These are phyloP conservation scores for Xyrauchen texanus DNA, from an alignment of 2,113 vertebrate genomes.

Conservation along the genomic window DNA sequence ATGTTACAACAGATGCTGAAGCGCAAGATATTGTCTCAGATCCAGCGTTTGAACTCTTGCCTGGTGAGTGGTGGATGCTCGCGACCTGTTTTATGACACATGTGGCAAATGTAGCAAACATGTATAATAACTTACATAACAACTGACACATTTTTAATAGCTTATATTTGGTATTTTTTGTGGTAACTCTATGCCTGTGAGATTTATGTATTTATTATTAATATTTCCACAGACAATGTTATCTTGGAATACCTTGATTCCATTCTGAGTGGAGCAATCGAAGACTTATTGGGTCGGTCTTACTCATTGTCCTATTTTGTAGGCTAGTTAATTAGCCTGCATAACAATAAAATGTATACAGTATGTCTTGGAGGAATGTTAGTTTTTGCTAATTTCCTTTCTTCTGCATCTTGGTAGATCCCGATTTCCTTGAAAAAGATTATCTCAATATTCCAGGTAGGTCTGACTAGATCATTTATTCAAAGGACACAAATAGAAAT, in stretches of 20 bases:
- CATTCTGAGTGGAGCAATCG: constrained; percentile 5
- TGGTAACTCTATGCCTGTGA: not conserved
- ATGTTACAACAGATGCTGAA: constrained; percentile 9
- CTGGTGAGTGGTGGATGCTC: constrained; percentile 22
- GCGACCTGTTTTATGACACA: not conserved
- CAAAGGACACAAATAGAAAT: not conserved
- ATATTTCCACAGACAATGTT: not conserved
- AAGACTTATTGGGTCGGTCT: constrained; percentile 41
- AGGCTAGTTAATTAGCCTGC: not conserved
- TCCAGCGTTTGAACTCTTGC: constrained; percentile 22
- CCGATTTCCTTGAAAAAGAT: constrained; percentile 23
- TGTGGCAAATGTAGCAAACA: not conserved
- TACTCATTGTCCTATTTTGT: not conserved
- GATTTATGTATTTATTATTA: not conserved
- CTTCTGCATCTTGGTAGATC: not conserved
- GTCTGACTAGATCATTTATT: not conserved
- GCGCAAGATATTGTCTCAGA: not conserved
- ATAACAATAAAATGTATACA: not conserved
- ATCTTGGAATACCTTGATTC: not conserved
- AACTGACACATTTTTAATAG: not conserved
- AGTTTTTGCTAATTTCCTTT: not conserved
- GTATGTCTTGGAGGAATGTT: not conserved
- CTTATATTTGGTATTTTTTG: not conserved
- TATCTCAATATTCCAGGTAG: constrained; percentile 15
- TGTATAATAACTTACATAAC: too few species aligned